Conservation (phyloP, 2,888 invertebrate species). For the Aleiodes alternator region DNA sequence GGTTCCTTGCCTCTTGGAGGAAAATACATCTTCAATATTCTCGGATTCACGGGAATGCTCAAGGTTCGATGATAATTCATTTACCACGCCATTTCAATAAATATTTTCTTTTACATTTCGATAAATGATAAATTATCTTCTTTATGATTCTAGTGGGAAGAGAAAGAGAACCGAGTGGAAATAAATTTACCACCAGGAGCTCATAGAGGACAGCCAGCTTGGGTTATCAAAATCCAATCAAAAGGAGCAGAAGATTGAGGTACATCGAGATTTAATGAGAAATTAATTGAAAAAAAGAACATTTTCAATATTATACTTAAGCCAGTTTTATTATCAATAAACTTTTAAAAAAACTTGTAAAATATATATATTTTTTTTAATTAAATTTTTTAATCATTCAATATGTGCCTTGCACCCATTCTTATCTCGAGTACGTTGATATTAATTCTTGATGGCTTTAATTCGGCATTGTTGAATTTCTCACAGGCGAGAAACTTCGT, state of each 20-base stretch:
- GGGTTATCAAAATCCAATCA: conserved; percentile 62
- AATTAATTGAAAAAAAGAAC: conserved; percentile 31
- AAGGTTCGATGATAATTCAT: conserved; percentile 54
- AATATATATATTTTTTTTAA: conserved; percentile 32
- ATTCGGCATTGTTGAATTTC: background rate
- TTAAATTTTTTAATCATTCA: conserved; percentile 10
- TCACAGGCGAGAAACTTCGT: conserved; percentile 83
- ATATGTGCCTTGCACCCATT: background rate
- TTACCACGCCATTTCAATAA: background rate
- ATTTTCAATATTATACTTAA: conserved; percentile 10
- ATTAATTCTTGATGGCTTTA: background rate
- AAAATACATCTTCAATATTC: conserved; percentile 72
- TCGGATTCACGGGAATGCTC: conserved; percentile 76
- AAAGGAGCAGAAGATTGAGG: background rate
- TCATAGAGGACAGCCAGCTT: conserved; percentile 67
- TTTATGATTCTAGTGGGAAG: conserved; percentile 59
- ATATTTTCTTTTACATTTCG: conserved; percentile 40
- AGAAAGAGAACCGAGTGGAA: conserved; percentile 43
- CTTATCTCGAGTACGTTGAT: background rate
- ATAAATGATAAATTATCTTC: conserved; percentile 1
- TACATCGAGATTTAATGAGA: background rate
- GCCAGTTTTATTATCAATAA: conserved; percentile 39
- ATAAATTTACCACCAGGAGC: conserved; percentile 62
- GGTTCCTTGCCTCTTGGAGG: conserved; percentile 72
- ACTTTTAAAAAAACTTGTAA: conserved; percentile 35